phyloP scores from a whole-genome alignment of 2,797 vertebrate species.

The Okamejei kenojei region DNA sequence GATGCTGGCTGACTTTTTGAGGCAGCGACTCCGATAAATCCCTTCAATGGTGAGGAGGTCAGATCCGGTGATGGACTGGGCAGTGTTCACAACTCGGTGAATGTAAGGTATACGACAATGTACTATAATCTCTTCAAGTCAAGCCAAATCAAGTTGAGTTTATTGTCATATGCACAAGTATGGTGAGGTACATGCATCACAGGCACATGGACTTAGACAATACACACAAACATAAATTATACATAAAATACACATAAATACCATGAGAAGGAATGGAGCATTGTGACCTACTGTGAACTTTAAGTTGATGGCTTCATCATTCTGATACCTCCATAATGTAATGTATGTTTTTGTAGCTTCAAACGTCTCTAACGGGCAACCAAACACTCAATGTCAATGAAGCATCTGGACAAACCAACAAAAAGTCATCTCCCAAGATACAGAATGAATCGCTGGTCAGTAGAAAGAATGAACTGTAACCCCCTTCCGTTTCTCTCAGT shows the following conservation, averaged over 20 bases:
- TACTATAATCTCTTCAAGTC: too few species aligned
- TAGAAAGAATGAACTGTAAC: neutral
- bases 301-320: neutral
- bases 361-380: conserved; percentile 47
- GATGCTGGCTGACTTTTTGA: too few species aligned
- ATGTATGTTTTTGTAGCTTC: conserved; percentile 52
- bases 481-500: neutral
- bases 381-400: conserved; percentile 45
- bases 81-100: too few species aligned
- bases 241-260: neutral
- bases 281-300: neutral
- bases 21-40: too few species aligned
- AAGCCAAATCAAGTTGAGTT: too few species aligned
- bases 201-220: too few species aligned
- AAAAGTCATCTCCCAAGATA: conserved; percentile 44
- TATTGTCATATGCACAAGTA: too few species aligned
- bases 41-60: too few species aligned
- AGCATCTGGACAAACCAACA: conserved; percentile 44
- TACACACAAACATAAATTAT: too few species aligned
- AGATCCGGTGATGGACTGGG: too few species aligned
- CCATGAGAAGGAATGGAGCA: neutral
- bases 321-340: neutral
- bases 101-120: too few species aligned
- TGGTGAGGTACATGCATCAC: too few species aligned
- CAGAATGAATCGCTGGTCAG: conserved; percentile 58